A percentile compares a stretch with the other conserved stretches of the same genome.
These are phyloP conservation scores for Ochotona princeps DNA, from an alignment of 2,113 vertebrate genomes.

Conservation along the genomic window DNA sequence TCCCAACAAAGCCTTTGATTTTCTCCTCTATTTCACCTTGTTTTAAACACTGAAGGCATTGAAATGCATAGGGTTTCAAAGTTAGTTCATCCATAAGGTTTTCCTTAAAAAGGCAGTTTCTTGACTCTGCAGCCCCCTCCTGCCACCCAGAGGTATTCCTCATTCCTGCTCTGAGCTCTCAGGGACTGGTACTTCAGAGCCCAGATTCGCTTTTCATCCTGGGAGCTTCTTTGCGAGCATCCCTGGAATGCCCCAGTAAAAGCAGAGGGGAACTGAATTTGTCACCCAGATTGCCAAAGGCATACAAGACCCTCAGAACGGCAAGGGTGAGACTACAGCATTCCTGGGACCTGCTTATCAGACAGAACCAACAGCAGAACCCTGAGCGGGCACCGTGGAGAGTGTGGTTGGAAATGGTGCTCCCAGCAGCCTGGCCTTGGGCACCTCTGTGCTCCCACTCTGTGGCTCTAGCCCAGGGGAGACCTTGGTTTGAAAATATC, in stretches of 20 bases:
- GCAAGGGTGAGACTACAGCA: not conserved
- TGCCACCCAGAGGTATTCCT: not conserved
- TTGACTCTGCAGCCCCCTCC: not conserved
- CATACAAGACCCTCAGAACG: not conserved
- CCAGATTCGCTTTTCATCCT: not conserved
- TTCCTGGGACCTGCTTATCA: not conserved
- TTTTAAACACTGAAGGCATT: too few species aligned
- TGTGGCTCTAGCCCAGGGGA: not conserved
- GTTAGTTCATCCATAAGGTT: not conserved
- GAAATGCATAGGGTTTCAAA: not conserved
- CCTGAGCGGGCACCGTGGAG: not conserved
- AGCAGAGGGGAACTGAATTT: not conserved
- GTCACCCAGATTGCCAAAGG: not conserved
- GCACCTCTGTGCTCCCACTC: not conserved
- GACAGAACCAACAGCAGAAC: not conserved
- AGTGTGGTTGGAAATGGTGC: rapidly evolving
- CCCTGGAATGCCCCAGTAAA: not conserved
- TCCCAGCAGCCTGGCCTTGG: rapidly evolving
- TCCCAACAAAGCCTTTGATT: not conserved
- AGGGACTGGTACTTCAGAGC: not conserved
- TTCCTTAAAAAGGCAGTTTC: not conserved
- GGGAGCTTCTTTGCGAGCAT: not conserved
- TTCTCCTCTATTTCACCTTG: not conserved
- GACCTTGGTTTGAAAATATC: not conserved
- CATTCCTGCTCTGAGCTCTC: not conserved